Base-by-base conservation (phyloP, 64 coral and sea anemone species). In the Pachyseris speciosa region DNA sequence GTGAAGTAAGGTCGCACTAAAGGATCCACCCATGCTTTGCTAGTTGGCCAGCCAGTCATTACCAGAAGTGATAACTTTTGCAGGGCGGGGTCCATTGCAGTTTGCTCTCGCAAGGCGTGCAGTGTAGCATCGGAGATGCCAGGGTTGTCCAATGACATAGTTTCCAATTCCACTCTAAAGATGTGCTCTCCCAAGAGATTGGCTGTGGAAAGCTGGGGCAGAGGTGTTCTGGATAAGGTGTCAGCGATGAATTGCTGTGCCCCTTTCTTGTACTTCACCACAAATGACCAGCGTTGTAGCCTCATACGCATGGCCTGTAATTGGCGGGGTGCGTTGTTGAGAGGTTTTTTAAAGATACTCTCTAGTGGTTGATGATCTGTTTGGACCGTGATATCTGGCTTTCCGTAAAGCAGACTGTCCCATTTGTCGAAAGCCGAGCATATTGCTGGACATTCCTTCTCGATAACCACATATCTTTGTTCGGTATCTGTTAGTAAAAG, bases 331-430 rank as follows among this genome's bases (percentile, higher is more conserved):
- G 40, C 83, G 34, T 41, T 48, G 42, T 43, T n/a, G 9, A 85
- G 63, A 28, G 40, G 38, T 69, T 85, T 85, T 41, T 69, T 85
- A 8, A 67, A 63, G n/a, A 84, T 65, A 13, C 2, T 63, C 34
- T 63, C 80, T 19, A 84, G 20, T 4, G 80, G 80, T 12, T 85
- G 38, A 66, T 85, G 39, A 25, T 67, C 73, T 47, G 25, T 92
- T 78, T 61, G 60, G 9, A 69, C 41, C 69, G 64, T 34, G n/a
- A 50, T 70, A 59, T 67, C 79, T 31, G 43, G 47, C 36, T 67
- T n/a, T 34, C 60, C 61, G 52, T 87, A n/a, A n/a, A n/a, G n/a
- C n/a, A n/a, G n/a, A n/a, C n/a, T n/a, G n/a, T n/a, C n/a, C n/a
- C n/a, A n/a, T n/a, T n/a, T n/a, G n/a, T n/a, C n/a, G n/a, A n/a